These are phyloP conservation scores for Drosophila yooni DNA, from an alignment of 2,888 invertebrate genomes.

Conservation along the genomic window DNA sequence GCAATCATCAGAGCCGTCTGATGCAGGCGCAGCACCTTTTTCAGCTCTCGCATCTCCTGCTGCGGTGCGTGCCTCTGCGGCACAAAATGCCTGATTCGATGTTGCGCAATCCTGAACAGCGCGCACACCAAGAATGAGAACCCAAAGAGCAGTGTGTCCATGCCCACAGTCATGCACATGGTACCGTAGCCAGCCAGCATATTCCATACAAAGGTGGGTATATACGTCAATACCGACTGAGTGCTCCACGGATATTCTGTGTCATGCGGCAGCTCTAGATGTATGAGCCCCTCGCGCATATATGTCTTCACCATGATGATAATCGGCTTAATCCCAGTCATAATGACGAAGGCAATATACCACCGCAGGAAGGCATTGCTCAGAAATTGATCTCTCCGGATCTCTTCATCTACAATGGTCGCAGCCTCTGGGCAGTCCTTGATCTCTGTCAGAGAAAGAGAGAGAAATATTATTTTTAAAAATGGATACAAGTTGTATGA, in stretches of 20 bases:
- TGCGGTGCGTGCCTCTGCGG: slow-evolving; percentile 14
- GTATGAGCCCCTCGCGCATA: slow-evolving; percentile 30
- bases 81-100: slow-evolving; percentile 47
- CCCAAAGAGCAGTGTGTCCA: slow-evolving; percentile 56
- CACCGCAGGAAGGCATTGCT: slow-evolving; percentile 52
- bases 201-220: slow-evolving; percentile 59
- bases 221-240: slow-evolving; percentile 33
- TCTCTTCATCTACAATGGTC: slow-evolving; percentile 51
- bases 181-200: slow-evolving; percentile 48
- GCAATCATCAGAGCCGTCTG: slow-evolving; percentile 53
- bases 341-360: slow-evolving; percentile 35
- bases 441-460: slow-evolving; percentile 38
- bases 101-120: slow-evolving; percentile 58
- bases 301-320: slow-evolving; percentile 32
- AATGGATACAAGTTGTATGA: no score
- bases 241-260: slow-evolving; percentile 46
- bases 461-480: neutral
- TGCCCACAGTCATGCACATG: slow-evolving; percentile 55
- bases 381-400: slow-evolving; percentile 55
- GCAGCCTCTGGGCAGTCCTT: slow-evolving; percentile 24
- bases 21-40: slow-evolving; percentile 49
- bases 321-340: slow-evolving; percentile 52
- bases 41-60: slow-evolving; percentile 36
- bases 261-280: slow-evolving; percentile 50
- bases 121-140: slow-evolving; percentile 64